Base-by-base conservation (phyloP, 2,113 vertebrate species). In the Toxotes jaculatrix region DNA sequence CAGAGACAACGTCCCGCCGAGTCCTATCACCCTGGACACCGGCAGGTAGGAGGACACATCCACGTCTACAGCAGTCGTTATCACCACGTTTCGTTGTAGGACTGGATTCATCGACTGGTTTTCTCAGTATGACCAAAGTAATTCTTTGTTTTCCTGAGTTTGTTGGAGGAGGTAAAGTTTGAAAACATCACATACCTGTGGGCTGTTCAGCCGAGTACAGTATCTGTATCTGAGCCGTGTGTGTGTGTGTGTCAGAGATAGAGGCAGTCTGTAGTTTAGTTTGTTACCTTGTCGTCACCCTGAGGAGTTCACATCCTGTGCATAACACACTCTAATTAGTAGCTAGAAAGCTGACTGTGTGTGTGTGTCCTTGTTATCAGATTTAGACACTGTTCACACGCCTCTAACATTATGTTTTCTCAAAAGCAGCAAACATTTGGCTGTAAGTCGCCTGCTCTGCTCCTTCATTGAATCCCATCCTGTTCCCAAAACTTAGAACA, bases 1-100 rank as follows among this genome's bases (percentile, higher is more conserved):
- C 7, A 92, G 91, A 84, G 95, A 95, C 0, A 82, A 92, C 61
- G 56, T 43, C 23, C 88, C 93, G 0, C 93, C 90, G 3, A 94
- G 93, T 40, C 93, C 91, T 70, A 88, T 92, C 71, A 86, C 87
- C 32, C 23, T 89, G 65, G 90, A 94, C 32, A 84, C 77, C 10
- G 49, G 62, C 81, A 93, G 95, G 95, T 95, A 87, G 40, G 60
- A 82, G 17, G 76, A 68, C 42, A 4, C 17, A 17, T 10, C 32
- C 12, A 5, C 7, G 1, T 42, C n/a, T 19, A 7, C n/a, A 14
- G 17, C 23, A 19, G 36, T 47, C 1, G 43, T 47, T 59, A 27
- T n/a, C 7, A 19, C 21, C 14, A 8, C 10, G 43, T 51, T 40
- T 51, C 4, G 19, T 51, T 51, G 21, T 0, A 31, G 16, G 65